phyloP scores from a whole-genome alignment of 2,797 vertebrate genomes.

The Microctenopoma stevenorrisi region DNA sequence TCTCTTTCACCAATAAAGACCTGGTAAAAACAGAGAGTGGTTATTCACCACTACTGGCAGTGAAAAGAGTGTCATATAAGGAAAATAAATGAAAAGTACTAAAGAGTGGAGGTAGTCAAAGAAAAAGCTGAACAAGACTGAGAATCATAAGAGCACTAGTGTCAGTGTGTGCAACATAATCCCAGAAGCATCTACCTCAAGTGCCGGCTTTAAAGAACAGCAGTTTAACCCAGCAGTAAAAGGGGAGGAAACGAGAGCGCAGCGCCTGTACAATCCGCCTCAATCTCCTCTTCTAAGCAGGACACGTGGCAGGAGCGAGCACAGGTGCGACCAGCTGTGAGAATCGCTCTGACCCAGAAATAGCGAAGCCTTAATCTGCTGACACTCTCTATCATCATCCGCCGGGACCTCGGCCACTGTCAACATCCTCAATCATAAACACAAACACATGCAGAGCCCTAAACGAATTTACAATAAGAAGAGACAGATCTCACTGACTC shows the following conservation, averaged over 20 bases:
- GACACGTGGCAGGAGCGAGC: constrained; percentile 52
- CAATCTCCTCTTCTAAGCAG: constrained; percentile 66
- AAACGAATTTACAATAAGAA: neutral
- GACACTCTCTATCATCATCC: constrained; percentile 47
- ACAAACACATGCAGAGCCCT: constrained; percentile 1
- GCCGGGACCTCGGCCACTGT: constrained; percentile 36
- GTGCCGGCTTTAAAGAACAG: constrained; percentile 54
- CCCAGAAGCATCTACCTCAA: constrained; percentile 49
- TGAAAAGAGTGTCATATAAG: constrained; percentile 7
- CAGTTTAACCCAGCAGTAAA: constrained; percentile 52
- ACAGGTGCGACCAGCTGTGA: constrained; percentile 57
- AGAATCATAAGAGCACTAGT: constrained; percentile 28
- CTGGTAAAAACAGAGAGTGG: constrained; percentile 8
- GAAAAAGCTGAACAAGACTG: constrained; percentile 26
- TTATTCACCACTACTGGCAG: constrained; percentile 6
- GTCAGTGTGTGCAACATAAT: constrained; percentile 60
- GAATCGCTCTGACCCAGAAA: constrained; percentile 53
- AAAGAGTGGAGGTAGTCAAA: constrained; percentile 14
- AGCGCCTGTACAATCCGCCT: constrained; percentile 36
- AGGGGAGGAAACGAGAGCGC: constrained; percentile 41
- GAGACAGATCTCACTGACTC: constrained; percentile 10
- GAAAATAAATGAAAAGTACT: constrained; percentile 30
- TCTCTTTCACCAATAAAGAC: neutral
- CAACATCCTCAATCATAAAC: constrained; percentile 34
- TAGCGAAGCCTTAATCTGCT: constrained; percentile 43